Percentiles rank a stretch among this genome's conserved stretches.
Conservation (phyloP, 2,888 invertebrate species). For the Oxycera nigricornis region DNA sequence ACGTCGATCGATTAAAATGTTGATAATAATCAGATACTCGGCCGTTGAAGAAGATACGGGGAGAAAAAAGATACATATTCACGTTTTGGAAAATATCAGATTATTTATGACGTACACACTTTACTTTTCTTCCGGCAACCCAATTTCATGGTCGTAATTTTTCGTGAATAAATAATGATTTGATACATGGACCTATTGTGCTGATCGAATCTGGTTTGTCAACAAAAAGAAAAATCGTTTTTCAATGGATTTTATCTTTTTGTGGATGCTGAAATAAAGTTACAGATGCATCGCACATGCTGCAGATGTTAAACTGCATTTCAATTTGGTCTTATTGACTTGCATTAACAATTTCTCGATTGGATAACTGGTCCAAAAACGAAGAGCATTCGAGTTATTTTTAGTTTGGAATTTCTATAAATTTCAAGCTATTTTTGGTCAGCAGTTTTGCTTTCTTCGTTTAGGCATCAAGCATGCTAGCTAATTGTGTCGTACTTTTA, state of each 20-base stretch:
- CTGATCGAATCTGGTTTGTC: neutral
- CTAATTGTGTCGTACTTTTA: too few species aligned
- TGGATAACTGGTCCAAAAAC: too few species aligned
- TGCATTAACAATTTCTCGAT: too few species aligned
- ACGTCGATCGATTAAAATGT: slow-evolving; percentile 16
- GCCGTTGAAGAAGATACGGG: neutral
- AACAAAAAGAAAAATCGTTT: neutral
- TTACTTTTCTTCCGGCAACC: slow-evolving; percentile 33
- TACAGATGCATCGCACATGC: too few species aligned
- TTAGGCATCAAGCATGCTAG: too few species aligned
- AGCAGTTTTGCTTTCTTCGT: too few species aligned
- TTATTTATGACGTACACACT: slow-evolving; percentile 28
- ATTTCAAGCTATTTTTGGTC: too few species aligned
- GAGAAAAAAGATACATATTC: neutral
- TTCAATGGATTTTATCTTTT: neutral
- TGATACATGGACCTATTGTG: slow-evolving; percentile 18
- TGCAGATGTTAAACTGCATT: too few species aligned
- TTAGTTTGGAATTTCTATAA: too few species aligned
- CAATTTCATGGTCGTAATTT: slow-evolving; percentile 28
- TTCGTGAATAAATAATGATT: slow-evolving; percentile 19
- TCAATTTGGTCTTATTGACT: too few species aligned
- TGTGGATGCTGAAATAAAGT: too few species aligned
- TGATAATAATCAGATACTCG: slow-evolving; percentile 3
- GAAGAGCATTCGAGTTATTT: too few species aligned
- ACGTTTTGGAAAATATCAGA: neutral